Evolutionary conservation across 2,797 vertebrate species (phyloP).

Genomic region (Australoheros facetus): DNA sequence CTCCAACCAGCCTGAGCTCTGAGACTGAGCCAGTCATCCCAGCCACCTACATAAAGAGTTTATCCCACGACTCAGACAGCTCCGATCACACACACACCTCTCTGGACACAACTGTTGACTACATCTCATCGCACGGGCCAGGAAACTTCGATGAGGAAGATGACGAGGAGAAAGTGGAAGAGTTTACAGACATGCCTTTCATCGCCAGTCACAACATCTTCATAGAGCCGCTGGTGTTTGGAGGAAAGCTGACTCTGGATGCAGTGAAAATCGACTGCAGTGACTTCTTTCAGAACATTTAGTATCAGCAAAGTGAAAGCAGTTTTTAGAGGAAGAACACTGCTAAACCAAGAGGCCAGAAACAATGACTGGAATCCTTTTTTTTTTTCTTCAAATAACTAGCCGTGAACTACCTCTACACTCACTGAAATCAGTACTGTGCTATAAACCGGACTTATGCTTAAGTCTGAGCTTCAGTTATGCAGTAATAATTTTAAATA

Average conservation of each 20-base stretch:
- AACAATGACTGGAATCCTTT: background rate
- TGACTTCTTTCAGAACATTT: constrained; percentile 59
- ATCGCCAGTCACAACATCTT: constrained; percentile 67
- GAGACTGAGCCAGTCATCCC: background rate
- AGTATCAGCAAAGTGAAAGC: background rate
- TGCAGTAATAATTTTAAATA: constrained; percentile 1
- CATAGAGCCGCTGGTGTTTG: constrained; percentile 21
- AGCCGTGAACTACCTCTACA: constrained; percentile 57
- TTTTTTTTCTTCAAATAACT: background rate
- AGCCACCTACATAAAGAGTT: constrained; percentile 82
- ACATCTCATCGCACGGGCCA: constrained; percentile 72
- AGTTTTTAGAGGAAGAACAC: background rate
- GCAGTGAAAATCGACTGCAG: constrained; percentile 82
- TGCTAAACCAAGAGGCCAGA: background rate
- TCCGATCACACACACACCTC: constrained; percentile 71
- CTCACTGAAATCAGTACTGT: constrained; percentile 13
- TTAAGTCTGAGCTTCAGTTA: constrained; percentile 13
- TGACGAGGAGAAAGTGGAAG: constrained; percentile 32
- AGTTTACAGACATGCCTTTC: constrained; percentile 48
- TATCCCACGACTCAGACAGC: constrained; percentile 67
- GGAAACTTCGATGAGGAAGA: constrained; percentile 58
- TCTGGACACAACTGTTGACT: constrained; percentile 58
- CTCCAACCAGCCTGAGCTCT: background rate
- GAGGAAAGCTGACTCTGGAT: constrained; percentile 86
- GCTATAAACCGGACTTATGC: background rate